Evolutionary conservation across 1,140 invertebrate genomes (phyloP).

Genomic region (Euschistus heros): DNA sequence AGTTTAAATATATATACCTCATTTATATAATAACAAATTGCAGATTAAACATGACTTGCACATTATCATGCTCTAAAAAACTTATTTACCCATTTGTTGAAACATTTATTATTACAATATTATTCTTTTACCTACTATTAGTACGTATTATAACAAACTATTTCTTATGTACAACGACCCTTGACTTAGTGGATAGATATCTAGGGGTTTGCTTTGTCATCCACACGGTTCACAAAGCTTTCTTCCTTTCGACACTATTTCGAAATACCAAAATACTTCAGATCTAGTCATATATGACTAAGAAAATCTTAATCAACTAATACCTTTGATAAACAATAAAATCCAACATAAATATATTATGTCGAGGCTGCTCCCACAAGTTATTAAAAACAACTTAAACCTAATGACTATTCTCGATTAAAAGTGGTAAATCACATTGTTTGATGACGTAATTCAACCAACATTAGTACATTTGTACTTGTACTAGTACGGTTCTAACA

Average conservation of each 20-base stretch:
- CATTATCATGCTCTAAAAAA: slow-evolving; percentile 8
- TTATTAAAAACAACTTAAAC: too few relatives aligned
- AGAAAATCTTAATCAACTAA: slow-evolving; percentile 5
- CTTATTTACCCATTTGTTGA: slow-evolving; percentile 8
- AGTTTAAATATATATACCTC: background rate
- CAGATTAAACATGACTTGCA: slow-evolving; percentile 5
- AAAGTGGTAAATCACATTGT: too few relatives aligned
- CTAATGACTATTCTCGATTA: too few relatives aligned
- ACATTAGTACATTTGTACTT: too few relatives aligned
- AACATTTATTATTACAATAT: slow-evolving; percentile 1
- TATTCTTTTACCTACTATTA: slow-evolving; percentile 7
- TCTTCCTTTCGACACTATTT: background rate
- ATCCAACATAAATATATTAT: background rate
- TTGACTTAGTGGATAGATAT: slow-evolving; percentile 25
- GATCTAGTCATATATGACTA: slow-evolving; percentile 3
- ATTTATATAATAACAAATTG: background rate
- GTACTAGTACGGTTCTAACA: too few relatives aligned
- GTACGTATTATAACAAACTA: slow-evolving; percentile 18
- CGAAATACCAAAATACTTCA: background rate
- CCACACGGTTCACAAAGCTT: background rate
- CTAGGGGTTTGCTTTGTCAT: background rate
- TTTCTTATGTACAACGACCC: slow-evolving; percentile 24
- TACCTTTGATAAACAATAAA: background rate
- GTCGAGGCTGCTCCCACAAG: too few relatives aligned
- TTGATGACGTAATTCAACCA: too few relatives aligned